Base-by-base conservation (phyloP, 30 jellyfish, hydroid and myxozoan species). In the Aurelia sp. region DNA sequence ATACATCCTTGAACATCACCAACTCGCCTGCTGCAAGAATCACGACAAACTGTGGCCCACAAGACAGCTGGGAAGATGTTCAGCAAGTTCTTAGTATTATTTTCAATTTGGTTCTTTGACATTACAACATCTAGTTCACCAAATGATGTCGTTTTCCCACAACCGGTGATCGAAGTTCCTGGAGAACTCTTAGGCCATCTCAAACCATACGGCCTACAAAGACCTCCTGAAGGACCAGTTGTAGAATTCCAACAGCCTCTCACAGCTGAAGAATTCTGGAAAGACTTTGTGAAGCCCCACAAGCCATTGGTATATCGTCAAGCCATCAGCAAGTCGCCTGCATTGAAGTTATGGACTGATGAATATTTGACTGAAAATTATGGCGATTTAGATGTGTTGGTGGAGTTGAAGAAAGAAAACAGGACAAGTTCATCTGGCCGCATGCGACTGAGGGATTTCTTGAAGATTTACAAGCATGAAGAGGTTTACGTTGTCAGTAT, bases 331-430 rank as follows among this genome's bases (percentile, higher is more conserved):
- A 71, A 87, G 33, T 92, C 98, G 1, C 98, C 98, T 8, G 98
- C 98, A 0, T 5, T 92, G 52, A 81, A 92, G 44, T 30, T 17
- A 30, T 92, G 98, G 98, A 80, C 91, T 7, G 98, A 92, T 52
- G 97, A 86, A 60, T 92, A 92, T 81, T 86, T 92, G 81, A 9
- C 87, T 11, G 74, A 86, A 35, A 68, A 71, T 30, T 92, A 71
- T 81, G 98, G 98, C 17, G 95, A 92, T 41, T 80, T 92, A 35
- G 98, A 92, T 82, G 97, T 92, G 21, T 83, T 92, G 33, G 98
- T 92, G 57, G 98, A 92, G 71, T 81, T 74, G 65, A 92, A 92
- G 80, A 78, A 53, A 63, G 98, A 92, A 74, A 90, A 92, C 59
- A 74, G 98, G 38, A 79, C 96, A 24, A 47, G 72, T 48, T 63